These are phyloP conservation scores for Oxyura jamaicensis DNA, from an alignment of 2,113 vertebrate genomes.

Conservation along the genomic window DNA sequence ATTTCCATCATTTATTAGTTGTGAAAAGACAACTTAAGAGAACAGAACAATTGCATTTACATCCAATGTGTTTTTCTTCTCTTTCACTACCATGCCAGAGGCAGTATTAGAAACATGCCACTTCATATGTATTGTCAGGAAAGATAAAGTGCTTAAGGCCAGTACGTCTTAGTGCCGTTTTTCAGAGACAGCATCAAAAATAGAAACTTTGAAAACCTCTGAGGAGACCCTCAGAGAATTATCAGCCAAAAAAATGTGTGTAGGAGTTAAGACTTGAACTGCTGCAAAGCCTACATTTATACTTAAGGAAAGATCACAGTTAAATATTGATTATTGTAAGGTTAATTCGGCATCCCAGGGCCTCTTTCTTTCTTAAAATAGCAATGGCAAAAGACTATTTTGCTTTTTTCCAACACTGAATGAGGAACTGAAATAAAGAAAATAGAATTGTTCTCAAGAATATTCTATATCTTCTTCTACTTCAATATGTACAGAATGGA, in stretches of 20 bases:
- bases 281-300: slow-evolving; percentile 26
- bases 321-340: slow-evolving; percentile 14
- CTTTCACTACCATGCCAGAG: neutral
- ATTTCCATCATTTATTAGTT: neutral
- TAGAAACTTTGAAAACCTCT: slow-evolving; percentile 29
- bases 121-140: slow-evolving; percentile 41
- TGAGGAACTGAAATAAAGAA: neutral
- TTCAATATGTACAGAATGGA: neutral
- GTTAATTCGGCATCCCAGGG: slow-evolving; percentile 15
- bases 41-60: neutral
- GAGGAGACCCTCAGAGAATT: neutral
- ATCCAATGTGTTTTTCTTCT: neutral
- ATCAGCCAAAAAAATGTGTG: neutral
- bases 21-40: neutral
- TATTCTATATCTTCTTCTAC: neutral
- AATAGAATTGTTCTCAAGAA: neutral
- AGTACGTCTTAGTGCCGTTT: slow-evolving; percentile 11
- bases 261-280: slow-evolving; percentile 26
- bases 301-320: neutral
- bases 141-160: slow-evolving; percentile 38
- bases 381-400: neutral
- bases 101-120: slow-evolving; percentile 35
- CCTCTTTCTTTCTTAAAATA: slow-evolving; percentile 12
- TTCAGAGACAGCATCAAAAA: slow-evolving; percentile 40
- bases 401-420: neutral